Evolutionary conservation across 1,140 invertebrate genomes (phyloP).

Genomic region (Camponotus vicinus): DNA sequence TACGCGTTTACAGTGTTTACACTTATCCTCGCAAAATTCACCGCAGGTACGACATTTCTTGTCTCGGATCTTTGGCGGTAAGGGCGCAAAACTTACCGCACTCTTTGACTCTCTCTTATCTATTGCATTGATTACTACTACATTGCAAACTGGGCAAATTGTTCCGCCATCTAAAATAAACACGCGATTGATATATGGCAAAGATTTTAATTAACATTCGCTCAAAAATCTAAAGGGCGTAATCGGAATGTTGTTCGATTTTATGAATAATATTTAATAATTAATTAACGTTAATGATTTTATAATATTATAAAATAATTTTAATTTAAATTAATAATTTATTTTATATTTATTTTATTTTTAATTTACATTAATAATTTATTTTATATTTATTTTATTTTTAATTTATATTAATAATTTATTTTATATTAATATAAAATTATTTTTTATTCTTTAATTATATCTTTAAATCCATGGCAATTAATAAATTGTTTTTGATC

Average conservation of each 20-base stretch:
- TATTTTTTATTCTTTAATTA: neutral
- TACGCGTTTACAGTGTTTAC: conserved; percentile 51
- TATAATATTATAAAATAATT: no score
- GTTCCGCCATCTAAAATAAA: conserved; percentile 21
- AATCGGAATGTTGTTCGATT: neutral
- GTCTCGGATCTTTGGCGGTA: conserved; percentile 34
- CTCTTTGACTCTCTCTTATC: neutral
- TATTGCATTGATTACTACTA: neutral
- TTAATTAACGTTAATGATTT: no score
- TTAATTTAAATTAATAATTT: no score
- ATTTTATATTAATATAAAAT: neutral
- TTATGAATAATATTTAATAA: neutral
- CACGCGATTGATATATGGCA: neutral
- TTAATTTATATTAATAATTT: no score
- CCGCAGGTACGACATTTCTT: conserved; percentile 36
- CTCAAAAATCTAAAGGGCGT: neutral
- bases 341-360: no score
- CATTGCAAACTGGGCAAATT: conserved; percentile 43
- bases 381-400: no score
- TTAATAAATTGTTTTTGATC: no score
- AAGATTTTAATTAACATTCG: neutral
- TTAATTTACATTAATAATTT: no score
- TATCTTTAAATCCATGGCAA: no score
- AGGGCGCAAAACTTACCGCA: conserved; percentile 34
- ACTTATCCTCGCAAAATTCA: conserved; percentile 12